A percentile compares a stretch with the other conserved stretches of the same genome.
These are phyloP conservation scores for Aurelia sp. DNA, from an alignment of 30 jellyfish, hydroid and myxozoan genomes.

Conservation along the genomic window DNA sequence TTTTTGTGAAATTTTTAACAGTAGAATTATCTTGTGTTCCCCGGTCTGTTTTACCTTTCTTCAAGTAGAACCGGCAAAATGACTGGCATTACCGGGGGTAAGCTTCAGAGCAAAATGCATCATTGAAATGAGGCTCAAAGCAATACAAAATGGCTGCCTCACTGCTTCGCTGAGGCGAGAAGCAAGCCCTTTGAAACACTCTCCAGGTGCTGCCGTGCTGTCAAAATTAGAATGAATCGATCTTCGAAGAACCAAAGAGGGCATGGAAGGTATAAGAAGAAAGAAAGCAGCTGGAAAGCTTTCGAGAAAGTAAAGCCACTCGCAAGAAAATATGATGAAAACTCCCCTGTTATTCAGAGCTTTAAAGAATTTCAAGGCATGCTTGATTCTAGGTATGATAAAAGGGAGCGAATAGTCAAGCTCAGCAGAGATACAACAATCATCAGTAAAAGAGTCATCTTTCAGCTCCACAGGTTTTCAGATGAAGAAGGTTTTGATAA, in stretches of 20 bases:
- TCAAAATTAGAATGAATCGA: too few species aligned
- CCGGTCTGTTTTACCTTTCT: neutral
- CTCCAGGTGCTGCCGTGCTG: too few species aligned
- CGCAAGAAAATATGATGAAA: slow-evolving; percentile 9
- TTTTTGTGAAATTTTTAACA: neutral
- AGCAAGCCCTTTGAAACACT: too few species aligned
- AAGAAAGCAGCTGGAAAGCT: too few species aligned
- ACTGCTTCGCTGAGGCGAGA: too few species aligned
- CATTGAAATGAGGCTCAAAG: too few species aligned
- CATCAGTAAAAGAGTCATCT: slow-evolving; percentile 71
- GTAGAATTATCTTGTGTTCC: neutral
- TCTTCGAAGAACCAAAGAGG: too few species aligned
- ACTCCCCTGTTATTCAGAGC: slow-evolving; percentile 29
- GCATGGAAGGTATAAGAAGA: too few species aligned
- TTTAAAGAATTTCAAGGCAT: slow-evolving; percentile 56
- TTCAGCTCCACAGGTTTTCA: slow-evolving; percentile 65
- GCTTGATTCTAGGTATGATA: slow-evolving; percentile 75
- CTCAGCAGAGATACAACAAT: slow-evolving; percentile 83
- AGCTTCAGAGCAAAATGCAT: too few species aligned
- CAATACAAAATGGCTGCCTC: too few species aligned
- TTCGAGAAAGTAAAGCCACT: too few species aligned
- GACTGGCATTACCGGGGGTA: too few species aligned
- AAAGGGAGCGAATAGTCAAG: slow-evolving; percentile 77
- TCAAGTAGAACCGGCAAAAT: neutral
- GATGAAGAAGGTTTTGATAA: slow-evolving; percentile 35